Conservation (phyloP, 1,140 invertebrate genomes). For the Camponotus pennsylvanicus region DNA sequence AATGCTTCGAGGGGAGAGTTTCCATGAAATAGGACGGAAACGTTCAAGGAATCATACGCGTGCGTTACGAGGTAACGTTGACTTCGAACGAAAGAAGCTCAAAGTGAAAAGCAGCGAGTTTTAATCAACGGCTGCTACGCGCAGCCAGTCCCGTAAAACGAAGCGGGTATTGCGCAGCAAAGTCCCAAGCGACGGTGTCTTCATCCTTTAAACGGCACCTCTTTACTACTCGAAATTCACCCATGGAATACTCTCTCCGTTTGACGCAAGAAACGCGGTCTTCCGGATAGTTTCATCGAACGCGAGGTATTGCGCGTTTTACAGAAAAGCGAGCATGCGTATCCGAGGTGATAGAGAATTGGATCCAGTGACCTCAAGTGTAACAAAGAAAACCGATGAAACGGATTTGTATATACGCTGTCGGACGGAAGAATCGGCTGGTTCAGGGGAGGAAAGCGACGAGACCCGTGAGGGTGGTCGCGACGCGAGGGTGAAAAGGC, state of each 20-base stretch:
- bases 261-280: constrained; percentile 56
- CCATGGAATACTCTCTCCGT: constrained; percentile 37
- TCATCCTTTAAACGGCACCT: constrained; percentile 24
- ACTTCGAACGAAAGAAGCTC: constrained; percentile 53
- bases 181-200: constrained; percentile 47
- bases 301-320: constrained; percentile 31
- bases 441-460: constrained; percentile 19
- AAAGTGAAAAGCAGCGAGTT: constrained; percentile 54
- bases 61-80: constrained; percentile 5
- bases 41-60: neutral
- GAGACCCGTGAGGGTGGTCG: constrained; percentile 8
- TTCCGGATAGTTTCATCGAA: constrained; percentile 1
- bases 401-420: constrained; percentile 67
- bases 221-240: constrained; percentile 60
- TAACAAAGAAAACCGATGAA: constrained; percentile 66
- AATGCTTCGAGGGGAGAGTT: neutral
- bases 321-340: constrained; percentile 31
- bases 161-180: constrained; percentile 10
- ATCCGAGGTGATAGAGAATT: neutral
- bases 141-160: constrained; percentile 58
- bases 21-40: constrained; percentile 8
- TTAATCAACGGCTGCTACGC: constrained; percentile 47
- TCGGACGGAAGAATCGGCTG: constrained; percentile 54
- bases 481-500: constrained; percentile 55
- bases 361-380: constrained; percentile 59